phyloP scores from a whole-genome alignment of 2,113 vertebrate genomes.

The Sylvietta virens region DNA sequence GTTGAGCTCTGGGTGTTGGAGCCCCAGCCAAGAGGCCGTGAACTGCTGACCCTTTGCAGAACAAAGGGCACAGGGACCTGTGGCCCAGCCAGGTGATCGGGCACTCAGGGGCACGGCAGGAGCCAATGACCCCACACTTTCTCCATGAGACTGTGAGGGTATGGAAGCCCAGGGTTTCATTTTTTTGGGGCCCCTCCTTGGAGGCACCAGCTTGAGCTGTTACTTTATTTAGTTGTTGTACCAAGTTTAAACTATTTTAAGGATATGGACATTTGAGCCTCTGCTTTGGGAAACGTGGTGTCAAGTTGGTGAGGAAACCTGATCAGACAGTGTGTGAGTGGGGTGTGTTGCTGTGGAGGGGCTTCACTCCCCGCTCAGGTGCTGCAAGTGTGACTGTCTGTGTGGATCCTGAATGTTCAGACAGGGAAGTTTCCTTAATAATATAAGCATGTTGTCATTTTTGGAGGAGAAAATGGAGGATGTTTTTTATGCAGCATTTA shows the following conservation, averaged over 20 bases:
- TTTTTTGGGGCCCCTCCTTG: not conserved
- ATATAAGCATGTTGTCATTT: not conserved
- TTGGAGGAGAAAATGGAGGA: not conserved
- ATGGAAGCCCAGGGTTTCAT: not conserved
- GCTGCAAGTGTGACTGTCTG: not conserved
- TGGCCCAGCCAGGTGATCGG: fast-evolving
- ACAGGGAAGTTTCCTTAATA: not conserved
- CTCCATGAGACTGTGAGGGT: not conserved
- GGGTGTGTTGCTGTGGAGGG: too few relatives aligned
- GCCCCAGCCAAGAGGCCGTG: not conserved
- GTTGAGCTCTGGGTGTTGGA: not conserved
- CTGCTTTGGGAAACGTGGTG: not conserved
- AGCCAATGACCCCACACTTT: fast-evolving
- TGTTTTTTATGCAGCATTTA: not conserved
- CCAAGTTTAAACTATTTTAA: not conserved
- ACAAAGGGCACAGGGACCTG: not conserved
- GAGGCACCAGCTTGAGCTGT: not conserved
- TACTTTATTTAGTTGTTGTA: not conserved
- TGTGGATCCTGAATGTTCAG: fast-evolving
- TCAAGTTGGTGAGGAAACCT: not conserved
- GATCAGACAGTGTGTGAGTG: too few relatives aligned
- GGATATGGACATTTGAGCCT: not conserved
- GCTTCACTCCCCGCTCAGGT: fast-evolving
- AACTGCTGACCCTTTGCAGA: not conserved
- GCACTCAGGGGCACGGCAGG: fast-evolving